A percentile compares a stretch with the other conserved stretches of the same genome.
phyloP scores from a whole-genome alignment of 2,888 invertebrate genomes.

The Coleophora flavipennella region DNA sequence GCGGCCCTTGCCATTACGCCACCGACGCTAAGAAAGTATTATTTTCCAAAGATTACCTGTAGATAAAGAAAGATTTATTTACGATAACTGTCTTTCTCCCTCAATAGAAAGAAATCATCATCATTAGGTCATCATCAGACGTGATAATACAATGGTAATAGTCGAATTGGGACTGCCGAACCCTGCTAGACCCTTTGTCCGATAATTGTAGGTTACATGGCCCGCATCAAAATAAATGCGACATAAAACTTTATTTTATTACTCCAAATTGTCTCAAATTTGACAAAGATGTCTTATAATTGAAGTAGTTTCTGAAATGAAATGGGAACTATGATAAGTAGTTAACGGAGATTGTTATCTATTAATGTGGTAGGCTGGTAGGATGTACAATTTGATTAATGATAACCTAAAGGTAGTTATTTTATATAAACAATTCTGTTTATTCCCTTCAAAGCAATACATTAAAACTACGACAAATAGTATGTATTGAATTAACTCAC shows the following conservation, averaged over 20 bases:
- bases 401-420: too few relatives aligned
- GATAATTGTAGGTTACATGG: constrained; percentile 50
- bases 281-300: constrained; percentile 62
- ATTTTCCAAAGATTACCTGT: too few relatives aligned
- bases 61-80: too few relatives aligned
- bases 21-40: too few relatives aligned
- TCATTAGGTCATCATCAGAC: neutral
- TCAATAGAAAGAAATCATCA: constrained; percentile 11
- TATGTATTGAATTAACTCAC: too few relatives aligned
- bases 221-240: constrained; percentile 67
- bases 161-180: constrained; percentile 17
- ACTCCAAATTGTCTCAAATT: constrained; percentile 65
- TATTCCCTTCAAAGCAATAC: too few relatives aligned
- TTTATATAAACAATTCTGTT: too few relatives aligned
- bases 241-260: constrained; percentile 70
- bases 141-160: constrained; percentile 14
- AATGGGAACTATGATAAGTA: constrained; percentile 26
- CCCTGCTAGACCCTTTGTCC: constrained; percentile 27
- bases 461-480: too few relatives aligned
- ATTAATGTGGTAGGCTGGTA: constrained; percentile 2
- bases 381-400: too few relatives aligned
- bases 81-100: too few relatives aligned
- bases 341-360: constrained; percentile 3
- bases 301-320: constrained; percentile 40
- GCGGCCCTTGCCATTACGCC: too few relatives aligned